These are phyloP conservation scores for Tringa solitaria DNA, from an alignment of 2,113 vertebrate species.

Conservation along the genomic window DNA sequence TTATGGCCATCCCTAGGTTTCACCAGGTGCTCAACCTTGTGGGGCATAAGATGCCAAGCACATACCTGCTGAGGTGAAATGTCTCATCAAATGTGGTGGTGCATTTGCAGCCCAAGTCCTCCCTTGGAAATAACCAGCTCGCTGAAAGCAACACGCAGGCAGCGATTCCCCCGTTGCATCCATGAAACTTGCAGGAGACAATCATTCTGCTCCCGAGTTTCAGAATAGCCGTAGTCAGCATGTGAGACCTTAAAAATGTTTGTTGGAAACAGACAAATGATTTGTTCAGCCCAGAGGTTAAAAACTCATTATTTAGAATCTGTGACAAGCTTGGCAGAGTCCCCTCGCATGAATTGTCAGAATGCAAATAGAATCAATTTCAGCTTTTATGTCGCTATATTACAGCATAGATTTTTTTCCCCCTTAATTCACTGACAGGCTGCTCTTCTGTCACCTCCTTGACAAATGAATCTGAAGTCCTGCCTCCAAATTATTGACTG, in stretches of 20 bases:
- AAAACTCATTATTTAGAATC: background rate
- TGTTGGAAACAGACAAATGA: background rate
- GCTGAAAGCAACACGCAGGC: background rate
- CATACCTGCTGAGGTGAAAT: background rate
- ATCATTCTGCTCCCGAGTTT: background rate
- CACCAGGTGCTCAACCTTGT: background rate
- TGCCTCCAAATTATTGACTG: background rate
- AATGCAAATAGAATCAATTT: background rate
- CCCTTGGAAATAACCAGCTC: accelerated
- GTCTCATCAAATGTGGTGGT: background rate
- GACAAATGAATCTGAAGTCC: background rate
- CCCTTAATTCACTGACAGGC: background rate
- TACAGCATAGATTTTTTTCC: background rate
- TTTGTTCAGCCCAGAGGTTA: background rate
- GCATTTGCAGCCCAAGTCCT: background rate
- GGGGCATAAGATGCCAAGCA: background rate
- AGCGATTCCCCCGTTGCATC: background rate
- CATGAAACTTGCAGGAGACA: background rate
- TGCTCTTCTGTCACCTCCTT: background rate
- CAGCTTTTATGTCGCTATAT: background rate
- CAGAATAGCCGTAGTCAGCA: background rate
- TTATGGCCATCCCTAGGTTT: background rate
- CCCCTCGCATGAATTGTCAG: background rate
- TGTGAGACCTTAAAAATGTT: background rate
- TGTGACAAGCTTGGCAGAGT: background rate